These are phyloP conservation scores for Scaptomyza reducta DNA, from an alignment of 2,888 invertebrate genomes.

Conservation along the genomic window DNA sequence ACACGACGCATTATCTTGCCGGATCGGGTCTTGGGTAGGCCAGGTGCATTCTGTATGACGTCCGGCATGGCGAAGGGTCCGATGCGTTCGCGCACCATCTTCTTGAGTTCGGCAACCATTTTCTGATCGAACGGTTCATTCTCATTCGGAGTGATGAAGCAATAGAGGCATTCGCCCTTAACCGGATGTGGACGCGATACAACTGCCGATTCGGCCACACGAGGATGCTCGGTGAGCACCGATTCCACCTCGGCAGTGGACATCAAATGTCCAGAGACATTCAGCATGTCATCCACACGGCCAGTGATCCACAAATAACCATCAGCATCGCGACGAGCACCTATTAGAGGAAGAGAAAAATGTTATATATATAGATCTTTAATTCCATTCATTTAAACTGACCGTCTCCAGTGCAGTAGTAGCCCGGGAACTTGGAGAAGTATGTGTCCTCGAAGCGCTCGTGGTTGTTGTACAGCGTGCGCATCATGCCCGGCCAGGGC, in stretches of 20 bases:
- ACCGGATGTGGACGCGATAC: slow-evolving; percentile 97
- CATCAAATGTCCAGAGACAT: slow-evolving; percentile 98
- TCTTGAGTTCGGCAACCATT: slow-evolving; percentile 89
- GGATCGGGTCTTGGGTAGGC: slow-evolving; percentile 97
- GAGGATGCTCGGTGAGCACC: slow-evolving; percentile 90
- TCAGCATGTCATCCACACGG: slow-evolving; percentile 98
- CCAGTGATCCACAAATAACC: slow-evolving; percentile 99
- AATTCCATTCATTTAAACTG: slow-evolving; percentile 66
- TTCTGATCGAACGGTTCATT: slow-evolving; percentile 89
- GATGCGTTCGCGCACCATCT: slow-evolving; percentile 93
- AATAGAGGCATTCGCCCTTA: slow-evolving; percentile 98
- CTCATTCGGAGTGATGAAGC: slow-evolving; percentile 96
- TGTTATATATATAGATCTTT: not conserved
- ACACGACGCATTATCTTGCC: slow-evolving; percentile 99
- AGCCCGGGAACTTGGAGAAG: slow-evolving; percentile 98
- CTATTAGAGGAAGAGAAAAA: slow-evolving; percentile 84
- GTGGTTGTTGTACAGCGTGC: slow-evolving; percentile 96
- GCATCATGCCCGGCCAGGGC: slow-evolving; percentile 99
- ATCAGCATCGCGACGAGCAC: slow-evolving; percentile 95
- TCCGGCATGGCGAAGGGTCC: slow-evolving; percentile 99
- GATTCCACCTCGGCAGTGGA: slow-evolving; percentile 97
- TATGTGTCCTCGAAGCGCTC: slow-evolving; percentile 95
- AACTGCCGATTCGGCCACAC: slow-evolving; percentile 97
- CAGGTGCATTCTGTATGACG: slow-evolving; percentile 96
- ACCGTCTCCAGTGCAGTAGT: slow-evolving; percentile 99